Conservation (phyloP, 2,113 vertebrate genomes). For the Halichoerus grypus region DNA sequence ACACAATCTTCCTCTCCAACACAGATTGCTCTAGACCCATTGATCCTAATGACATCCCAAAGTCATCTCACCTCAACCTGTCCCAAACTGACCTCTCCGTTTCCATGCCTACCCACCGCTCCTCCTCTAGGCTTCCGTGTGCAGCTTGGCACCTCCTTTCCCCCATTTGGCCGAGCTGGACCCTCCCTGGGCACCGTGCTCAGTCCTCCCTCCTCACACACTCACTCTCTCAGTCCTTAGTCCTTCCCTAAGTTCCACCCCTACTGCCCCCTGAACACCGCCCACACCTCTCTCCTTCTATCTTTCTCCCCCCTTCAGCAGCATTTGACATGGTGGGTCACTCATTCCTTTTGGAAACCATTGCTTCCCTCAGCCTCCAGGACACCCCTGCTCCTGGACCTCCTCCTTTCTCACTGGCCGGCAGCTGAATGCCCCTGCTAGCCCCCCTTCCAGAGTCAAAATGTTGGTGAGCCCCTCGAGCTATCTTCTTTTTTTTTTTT, state of each 20-base stretch:
- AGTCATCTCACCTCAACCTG: background rate
- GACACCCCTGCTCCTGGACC: background rate
- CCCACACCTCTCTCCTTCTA: background rate
- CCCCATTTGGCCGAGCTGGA: background rate
- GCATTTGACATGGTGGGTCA: background rate
- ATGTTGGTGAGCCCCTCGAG: rapidly evolving
- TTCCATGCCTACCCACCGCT: background rate
- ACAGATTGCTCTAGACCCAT: background rate
- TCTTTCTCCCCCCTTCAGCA: background rate
- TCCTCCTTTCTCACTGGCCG: background rate
- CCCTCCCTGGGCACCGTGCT: background rate
- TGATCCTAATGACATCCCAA: constrained; percentile 18
- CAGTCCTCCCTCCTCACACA: background rate
- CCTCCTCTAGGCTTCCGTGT: background rate
- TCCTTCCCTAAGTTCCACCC: background rate
- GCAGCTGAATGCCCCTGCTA: background rate
- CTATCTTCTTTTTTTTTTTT: too few species aligned
- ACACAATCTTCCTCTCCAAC: background rate
- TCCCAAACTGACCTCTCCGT: background rate
- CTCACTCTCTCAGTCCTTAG: background rate
- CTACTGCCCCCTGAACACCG: background rate
- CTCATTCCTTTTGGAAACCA: background rate
- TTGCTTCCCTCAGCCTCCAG: background rate
- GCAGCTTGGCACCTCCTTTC: background rate
- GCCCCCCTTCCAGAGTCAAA: background rate